These are phyloP conservation scores for Pteropus alecto DNA, from an alignment of 2,113 vertebrate genomes.

Conservation along the genomic window DNA sequence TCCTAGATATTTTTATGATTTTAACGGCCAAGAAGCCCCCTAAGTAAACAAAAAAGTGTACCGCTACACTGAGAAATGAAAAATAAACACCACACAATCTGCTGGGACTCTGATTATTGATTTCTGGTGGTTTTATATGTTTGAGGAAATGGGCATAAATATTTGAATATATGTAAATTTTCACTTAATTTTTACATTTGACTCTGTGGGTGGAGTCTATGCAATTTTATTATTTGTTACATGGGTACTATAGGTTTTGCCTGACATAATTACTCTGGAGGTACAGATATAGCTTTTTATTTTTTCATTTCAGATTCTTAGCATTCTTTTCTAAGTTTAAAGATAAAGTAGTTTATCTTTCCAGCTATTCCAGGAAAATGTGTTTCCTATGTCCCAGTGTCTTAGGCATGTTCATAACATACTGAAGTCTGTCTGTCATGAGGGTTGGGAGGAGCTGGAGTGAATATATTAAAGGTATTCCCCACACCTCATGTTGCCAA, in stretches of 20 bases:
- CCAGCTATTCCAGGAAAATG: neutral
- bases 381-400: rapidly evolving
- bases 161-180: neutral
- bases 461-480: neutral
- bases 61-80: neutral
- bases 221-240: neutral
- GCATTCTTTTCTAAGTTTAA: neutral
- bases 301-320: neutral
- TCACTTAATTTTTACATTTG: neutral
- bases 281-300: neutral
- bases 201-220: neutral
- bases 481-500: neutral
- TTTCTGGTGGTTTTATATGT: neutral
- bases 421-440: neutral
- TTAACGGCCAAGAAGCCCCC: neutral
- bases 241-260: neutral
- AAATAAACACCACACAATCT: neutral
- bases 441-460: neutral
- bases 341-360: neutral
- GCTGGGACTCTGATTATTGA: neutral
- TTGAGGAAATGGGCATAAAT: neutral
- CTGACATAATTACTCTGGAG: neutral
- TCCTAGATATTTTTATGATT: neutral
- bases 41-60: neutral
- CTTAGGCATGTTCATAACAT: neutral